phyloP scores from a whole-genome alignment of 2,797 vertebrate genomes.

The Poeciliopsis gracilis region DNA sequence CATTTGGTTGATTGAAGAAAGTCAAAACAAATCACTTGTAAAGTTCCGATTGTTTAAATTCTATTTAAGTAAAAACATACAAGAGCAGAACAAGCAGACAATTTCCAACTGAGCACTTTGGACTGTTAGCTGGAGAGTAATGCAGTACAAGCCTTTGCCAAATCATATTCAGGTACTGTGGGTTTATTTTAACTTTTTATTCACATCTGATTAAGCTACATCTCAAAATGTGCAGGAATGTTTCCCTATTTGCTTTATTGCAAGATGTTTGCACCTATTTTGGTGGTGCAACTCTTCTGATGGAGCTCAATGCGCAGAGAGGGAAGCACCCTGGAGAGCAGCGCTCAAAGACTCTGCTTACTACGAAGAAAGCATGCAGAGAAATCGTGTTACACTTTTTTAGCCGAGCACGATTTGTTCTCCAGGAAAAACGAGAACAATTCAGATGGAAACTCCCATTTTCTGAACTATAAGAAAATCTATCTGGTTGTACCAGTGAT shows the following conservation, averaged over 20 bases:
- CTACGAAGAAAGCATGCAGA: conserved; percentile 44
- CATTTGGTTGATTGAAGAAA: conserved; percentile 57
- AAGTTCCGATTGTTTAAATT: conserved; percentile 18
- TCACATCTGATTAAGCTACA: conserved; percentile 49
- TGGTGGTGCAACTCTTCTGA: conserved; percentile 68
- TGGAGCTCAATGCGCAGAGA: conserved; percentile 55
- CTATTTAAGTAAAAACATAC: conserved; percentile 8
- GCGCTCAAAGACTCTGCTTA: conserved; percentile 61
- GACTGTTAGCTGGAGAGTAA: conserved; percentile 17
- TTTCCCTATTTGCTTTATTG: conserved; percentile 61
- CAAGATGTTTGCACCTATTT: conserved; percentile 72
- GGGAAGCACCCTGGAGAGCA: conserved; percentile 62
- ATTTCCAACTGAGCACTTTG: conserved; percentile 7
- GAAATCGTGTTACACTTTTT: conserved; percentile 48
- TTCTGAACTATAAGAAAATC: conserved; percentile 39
- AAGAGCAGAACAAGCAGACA: conserved; percentile 9
- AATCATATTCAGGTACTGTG: conserved; percentile 33
- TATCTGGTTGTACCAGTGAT: conserved; percentile 43
- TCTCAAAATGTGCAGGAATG: conserved; percentile 52
- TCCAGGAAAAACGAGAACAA: conserved; percentile 33
- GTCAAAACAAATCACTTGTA: conserved; percentile 10
- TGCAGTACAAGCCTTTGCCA: conserved; percentile 41
- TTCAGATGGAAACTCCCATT: conserved; percentile 40
- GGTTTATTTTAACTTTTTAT: conserved; percentile 42
- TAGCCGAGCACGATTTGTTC: conserved; percentile 46